Evolutionary conservation across 2,797 vertebrate species (phyloP).

Genomic region (Hapalemur alaotrensis): DNA sequence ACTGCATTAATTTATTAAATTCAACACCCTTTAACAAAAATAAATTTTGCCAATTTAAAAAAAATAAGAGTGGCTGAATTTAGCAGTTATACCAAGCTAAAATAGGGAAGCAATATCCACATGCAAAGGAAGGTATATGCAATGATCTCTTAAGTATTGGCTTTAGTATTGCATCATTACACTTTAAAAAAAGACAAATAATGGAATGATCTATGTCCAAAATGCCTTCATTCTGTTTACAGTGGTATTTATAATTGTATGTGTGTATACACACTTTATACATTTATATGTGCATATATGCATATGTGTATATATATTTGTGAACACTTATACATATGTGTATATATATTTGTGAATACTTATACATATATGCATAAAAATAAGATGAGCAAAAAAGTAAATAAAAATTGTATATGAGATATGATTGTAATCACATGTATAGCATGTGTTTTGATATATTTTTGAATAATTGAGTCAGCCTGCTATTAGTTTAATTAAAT

Average conservation of each 20-base stretch:
- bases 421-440: slow-evolving; percentile 71
- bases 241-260: neutral
- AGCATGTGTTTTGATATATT: slow-evolving; percentile 82
- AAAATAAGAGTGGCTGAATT: neutral
- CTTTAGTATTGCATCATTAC: neutral
- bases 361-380: neutral
- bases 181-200: neutral
- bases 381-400: slow-evolving; percentile 40
- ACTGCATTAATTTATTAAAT: neutral
- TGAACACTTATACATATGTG: neutral
- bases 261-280: neutral
- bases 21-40: neutral
- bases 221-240: neutral
- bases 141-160: neutral
- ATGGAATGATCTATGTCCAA: neutral
- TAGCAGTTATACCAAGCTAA: neutral
- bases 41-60: neutral
- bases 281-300: neutral
- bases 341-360: neutral
- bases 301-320: neutral
- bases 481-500: slow-evolving; percentile 91
- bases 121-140: neutral
- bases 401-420: slow-evolving; percentile 57
- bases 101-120: neutral
- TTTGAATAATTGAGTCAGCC: slow-evolving; percentile 87